Base-by-base conservation (phyloP, 2,888 invertebrate species). In the Eurytoma californica region DNA sequence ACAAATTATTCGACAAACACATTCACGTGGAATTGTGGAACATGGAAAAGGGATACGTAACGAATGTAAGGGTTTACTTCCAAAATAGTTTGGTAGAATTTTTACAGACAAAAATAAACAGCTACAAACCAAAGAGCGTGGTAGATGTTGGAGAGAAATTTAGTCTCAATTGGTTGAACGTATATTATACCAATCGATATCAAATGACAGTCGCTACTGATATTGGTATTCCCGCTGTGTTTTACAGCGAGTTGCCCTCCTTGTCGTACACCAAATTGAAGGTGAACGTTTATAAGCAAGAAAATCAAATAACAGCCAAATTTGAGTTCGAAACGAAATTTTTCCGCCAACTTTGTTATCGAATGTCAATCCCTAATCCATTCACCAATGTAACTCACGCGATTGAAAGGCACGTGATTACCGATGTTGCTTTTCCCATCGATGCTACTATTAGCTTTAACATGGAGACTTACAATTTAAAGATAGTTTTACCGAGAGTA, bases 351-450 rank as follows among this genome's bases (percentile, higher is more conserved):
- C 86, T 86, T 0, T 85, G 86, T 39, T 85, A 87, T 69, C 87
- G 86, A 30, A 86, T 91, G 81, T 85, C 86, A n/a, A 84, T 91
- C 66, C 91, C 91, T 84, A 91, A 92, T 86, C 91, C 92, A 0
- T 84, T 92, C 66, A 85, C 85, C 4, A 90, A 91, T 82, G 82
- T 87, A 39, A 90, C 89, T 90, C 91, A 92, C 82, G 90, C 91
- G 13, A 83, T 91, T 72, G 84, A 85, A 47, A 87, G 88, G 72
- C 83, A 86, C 3, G 84, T 86, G 4, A 80, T 86, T 0, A 81
- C 84, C 12, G 90, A 91, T 72, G 53, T 82, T 1, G 83, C 82
- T 53, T 14, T 89, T n/a, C 90, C 91, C 0, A 1, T 90, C 3
- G 84, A 85, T 9, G 79, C 87, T 51, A 77, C 53, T 2, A 14